Evolutionary conservation across 1,140 invertebrate species (phyloP), one percentile per base, ranked within the genome.

Genomic region (Lepidurus couesii): DNA sequence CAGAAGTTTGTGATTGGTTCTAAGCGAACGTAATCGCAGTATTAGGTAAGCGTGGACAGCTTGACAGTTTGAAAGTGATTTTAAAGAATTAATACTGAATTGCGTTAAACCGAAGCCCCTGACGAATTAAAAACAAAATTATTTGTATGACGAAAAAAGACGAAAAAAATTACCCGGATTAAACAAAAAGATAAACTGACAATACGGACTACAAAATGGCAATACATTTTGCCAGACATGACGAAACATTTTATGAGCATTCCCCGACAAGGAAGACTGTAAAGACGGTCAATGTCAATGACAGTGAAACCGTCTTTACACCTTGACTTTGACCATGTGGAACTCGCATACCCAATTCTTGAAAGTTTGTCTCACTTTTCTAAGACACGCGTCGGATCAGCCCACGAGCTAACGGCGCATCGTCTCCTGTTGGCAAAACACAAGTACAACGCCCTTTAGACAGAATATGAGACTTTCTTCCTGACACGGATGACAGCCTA

Each of bases 221-320:
- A 21, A 16, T 21, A 65, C 21, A 7, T 16, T 65, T 13, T 21
- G 53, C 53, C 21, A 65, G 53, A 65, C 53, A 16, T 21, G 13
- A 65, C 53, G 4, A 34, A 65, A 65, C 13, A 65, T 65, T 65
- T 65, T 65, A 65, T 21, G 53, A 65, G 16, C 53, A 65, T 21
- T 21, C 6, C 21, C 8, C 53, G 21, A 65, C 16, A 21, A 9
- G 53, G 53, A 7, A 65, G 8, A n/a, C 21, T 65, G 16, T 65
- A 21, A 65, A 65, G 53, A 65, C 53, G 53, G 53, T 65, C 53
- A 65, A 65, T 65, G 53, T 65, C 53, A 65, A 65, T 65, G 53
- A 65, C 53, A 65, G 53, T 34, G 34, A 34, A 65, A 65, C 53
- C 53, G 53, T 65, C 53, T 65, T 65, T 4, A 13, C 1, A 1